A percentile compares a stretch with the other conserved stretches of the same genome.
Conservation (phyloP, 2,797 vertebrate species). For the Karalla daura region DNA sequence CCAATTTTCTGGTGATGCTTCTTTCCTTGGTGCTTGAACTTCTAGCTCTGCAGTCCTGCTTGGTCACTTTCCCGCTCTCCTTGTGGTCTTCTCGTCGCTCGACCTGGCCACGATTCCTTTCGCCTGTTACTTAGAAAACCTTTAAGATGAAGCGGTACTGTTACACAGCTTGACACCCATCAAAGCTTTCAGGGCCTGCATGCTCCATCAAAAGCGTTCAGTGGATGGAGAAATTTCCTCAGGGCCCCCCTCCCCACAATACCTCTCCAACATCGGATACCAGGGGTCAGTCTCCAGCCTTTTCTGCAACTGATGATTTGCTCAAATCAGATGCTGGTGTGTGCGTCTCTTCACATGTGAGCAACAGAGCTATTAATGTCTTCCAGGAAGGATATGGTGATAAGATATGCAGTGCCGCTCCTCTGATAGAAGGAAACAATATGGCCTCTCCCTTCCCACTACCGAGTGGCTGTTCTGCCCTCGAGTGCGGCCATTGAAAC, state of each 20-base stretch:
- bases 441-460: background rate
- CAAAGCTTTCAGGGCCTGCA: constrained; percentile 2
- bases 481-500: background rate
- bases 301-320: too few relatives aligned
- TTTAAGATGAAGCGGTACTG: constrained; percentile 22
- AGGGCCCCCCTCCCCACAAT: background rate
- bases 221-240: background rate
- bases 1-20: background rate
- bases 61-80: too few relatives aligned
- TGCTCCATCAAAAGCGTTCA: background rate
- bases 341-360: background rate
- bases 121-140: constrained; percentile 3
- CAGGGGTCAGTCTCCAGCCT: too few relatives aligned
- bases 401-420: too few relatives aligned
- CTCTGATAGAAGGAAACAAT: too few relatives aligned
- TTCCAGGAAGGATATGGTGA: too few relatives aligned
- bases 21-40: too few relatives aligned
- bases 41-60: too few relatives aligned
- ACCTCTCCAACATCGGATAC: background rate
- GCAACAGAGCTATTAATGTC: background rate
- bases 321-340: too few relatives aligned
- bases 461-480: background rate
- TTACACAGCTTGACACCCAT: constrained; percentile 17
- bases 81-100: too few relatives aligned
- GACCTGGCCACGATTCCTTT: too few relatives aligned